Percentiles rank a stretch among this genome's conserved stretches.
Conservation (phyloP, 2,797 vertebrate genomes). For the Kryptolebias ocellatus region DNA sequence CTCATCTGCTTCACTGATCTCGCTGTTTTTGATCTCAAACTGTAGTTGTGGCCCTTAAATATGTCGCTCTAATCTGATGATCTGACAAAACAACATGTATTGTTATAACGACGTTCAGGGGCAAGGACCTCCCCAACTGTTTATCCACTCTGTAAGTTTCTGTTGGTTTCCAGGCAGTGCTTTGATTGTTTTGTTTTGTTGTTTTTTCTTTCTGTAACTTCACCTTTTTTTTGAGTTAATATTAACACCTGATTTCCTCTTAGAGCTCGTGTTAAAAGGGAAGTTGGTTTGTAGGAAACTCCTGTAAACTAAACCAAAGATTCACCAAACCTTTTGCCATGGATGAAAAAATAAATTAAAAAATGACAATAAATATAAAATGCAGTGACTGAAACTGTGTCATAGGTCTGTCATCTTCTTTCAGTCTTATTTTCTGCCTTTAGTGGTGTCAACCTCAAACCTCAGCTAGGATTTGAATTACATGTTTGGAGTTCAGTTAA, state of each 20-base stretch:
- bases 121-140: neutral
- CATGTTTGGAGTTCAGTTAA: neutral
- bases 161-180: neutral
- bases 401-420: neutral
- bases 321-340: too few relatives aligned
- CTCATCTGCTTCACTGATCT: slow-evolving; percentile 10
- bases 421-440: slow-evolving; percentile 1
- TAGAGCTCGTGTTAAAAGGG: neutral
- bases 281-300: neutral
- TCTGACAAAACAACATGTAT: neutral
- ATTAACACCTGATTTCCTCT: neutral
- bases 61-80: neutral
- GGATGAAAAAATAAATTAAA: too few relatives aligned
- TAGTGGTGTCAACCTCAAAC: slow-evolving; percentile 6
- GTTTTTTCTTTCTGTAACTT: too few relatives aligned
- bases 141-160: neutral
- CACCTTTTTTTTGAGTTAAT: too few relatives aligned
- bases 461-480: neutral
- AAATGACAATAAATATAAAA: neutral
- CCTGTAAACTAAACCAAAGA: neutral
- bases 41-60: neutral
- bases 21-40: slow-evolving; percentile 41
- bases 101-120: neutral
- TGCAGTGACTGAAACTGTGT: neutral
- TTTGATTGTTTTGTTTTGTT: neutral